A percentile compares a stretch with the other conserved stretches of the same genome.
phyloP scores from a whole-genome alignment of 2,888 invertebrate species.

The Peribatodes rhomboidaria region DNA sequence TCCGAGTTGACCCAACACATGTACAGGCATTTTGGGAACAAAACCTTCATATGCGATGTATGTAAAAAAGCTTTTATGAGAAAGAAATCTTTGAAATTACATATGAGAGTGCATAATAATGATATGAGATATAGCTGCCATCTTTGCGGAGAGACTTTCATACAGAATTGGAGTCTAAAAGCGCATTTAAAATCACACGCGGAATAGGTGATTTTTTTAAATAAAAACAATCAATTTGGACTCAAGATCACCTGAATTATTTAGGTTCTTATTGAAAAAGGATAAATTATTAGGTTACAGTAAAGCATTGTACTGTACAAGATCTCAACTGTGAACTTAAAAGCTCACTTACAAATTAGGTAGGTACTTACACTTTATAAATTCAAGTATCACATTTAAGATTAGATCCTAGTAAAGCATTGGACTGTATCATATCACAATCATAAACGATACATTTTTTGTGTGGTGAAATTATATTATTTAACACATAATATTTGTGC shows the following conservation, averaged over 20 bases:
- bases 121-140: conserved; percentile 56
- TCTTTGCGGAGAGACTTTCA: conserved; percentile 56
- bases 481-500: no score
- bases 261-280: no score
- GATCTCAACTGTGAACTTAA: background rate
- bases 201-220: background rate
- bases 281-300: background rate
- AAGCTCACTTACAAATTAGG: no score
- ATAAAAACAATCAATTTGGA: background rate
- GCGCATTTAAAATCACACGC: conserved; percentile 49
- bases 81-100: conserved; percentile 54
- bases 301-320: background rate
- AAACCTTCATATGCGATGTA: conserved; percentile 69
- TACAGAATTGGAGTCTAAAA: conserved; percentile 62
- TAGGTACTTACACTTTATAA: no score
- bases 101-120: conserved; percentile 59
- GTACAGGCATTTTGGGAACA: conserved; percentile 49
- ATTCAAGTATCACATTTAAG: no score
- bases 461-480: no score
- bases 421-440: no score
- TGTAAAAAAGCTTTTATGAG: conserved; percentile 66
- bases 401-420: no score
- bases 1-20: conserved; percentile 67
- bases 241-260: no score
- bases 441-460: no score